phyloP scores from a whole-genome alignment of 2,888 invertebrate genomes.

The Exephanes ischioxanthus region DNA sequence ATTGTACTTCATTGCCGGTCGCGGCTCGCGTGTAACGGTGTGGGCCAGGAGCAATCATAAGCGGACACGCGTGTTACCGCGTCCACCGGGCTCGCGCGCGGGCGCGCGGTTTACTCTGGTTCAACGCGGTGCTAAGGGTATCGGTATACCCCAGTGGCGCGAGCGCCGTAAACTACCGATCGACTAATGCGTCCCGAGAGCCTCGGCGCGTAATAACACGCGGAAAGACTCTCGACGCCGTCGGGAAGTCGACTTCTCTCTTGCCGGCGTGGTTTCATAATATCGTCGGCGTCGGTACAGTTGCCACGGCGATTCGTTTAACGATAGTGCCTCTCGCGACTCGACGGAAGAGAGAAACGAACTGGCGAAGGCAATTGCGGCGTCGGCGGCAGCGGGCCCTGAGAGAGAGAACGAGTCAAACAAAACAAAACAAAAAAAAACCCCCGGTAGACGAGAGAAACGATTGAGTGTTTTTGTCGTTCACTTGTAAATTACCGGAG shows the following conservation, averaged over 20 bases:
- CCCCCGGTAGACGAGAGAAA: slow-evolving; percentile 51
- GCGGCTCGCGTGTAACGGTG: slow-evolving; percentile 76
- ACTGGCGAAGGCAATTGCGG: slow-evolving; percentile 28
- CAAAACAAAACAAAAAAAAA: no score
- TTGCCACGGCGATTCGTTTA: slow-evolving; percentile 62
- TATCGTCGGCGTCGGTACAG: slow-evolving; percentile 55
- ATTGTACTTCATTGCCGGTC: slow-evolving; percentile 77
- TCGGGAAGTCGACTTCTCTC: slow-evolving; percentile 28
- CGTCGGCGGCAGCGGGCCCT: slow-evolving; percentile 20
- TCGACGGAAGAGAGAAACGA: slow-evolving; percentile 27
- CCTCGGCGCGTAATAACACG: slow-evolving; percentile 62
- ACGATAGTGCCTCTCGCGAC: slow-evolving; percentile 56
- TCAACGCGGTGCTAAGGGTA: slow-evolving; percentile 53
- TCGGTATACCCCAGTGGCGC: slow-evolving; percentile 23
- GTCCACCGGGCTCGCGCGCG: slow-evolving; percentile 20
- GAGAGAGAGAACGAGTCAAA: slow-evolving; percentile 4
- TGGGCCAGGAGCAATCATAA: slow-evolving; percentile 71
- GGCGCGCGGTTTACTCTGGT: slow-evolving; percentile 27
- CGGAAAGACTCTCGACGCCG: slow-evolving; percentile 47
- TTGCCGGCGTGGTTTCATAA: slow-evolving; percentile 60
- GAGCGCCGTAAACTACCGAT: slow-evolving; percentile 64
- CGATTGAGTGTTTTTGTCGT: slow-evolving; percentile 64
- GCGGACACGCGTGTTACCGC: slow-evolving; percentile 50
- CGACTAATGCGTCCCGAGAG: slow-evolving; percentile 63
- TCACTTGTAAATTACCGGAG: slow-evolving; percentile 57